Percentiles rank a stretch among this genome's conserved stretches.
Conservation (phyloP, 2,888 invertebrate species). For the Machimus atricapillus region DNA sequence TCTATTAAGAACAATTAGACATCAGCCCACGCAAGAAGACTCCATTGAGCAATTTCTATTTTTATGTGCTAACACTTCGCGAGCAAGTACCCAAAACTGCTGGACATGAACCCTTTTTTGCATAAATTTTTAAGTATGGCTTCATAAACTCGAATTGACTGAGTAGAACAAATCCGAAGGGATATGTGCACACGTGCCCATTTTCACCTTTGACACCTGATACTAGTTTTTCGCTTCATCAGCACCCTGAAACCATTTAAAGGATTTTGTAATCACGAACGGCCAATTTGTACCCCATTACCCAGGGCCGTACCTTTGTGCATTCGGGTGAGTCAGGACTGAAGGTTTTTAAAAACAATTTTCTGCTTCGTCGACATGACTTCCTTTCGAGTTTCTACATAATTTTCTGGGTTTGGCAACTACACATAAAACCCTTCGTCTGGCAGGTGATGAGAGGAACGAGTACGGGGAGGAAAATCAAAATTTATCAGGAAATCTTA, state of each 20-base stretch:
- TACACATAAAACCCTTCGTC: background rate
- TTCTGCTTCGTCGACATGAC: conserved; percentile 13
- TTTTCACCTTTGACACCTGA: conserved; percentile 6
- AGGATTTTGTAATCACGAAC: background rate
- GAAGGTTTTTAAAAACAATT: background rate
- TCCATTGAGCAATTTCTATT: background rate
- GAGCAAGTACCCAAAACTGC: background rate
- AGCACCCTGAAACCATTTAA: background rate
- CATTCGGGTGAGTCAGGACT: background rate
- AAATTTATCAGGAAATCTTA: background rate
- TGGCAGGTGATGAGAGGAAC: background rate
- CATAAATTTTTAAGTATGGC: background rate
- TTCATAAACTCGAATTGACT: background rate
- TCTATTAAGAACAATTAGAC: conserved; percentile 13
- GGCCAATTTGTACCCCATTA: background rate
- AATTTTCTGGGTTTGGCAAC: background rate
- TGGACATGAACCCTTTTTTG: background rate
- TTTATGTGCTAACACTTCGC: background rate
- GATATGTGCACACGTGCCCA: background rate
- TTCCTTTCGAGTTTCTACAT: background rate
- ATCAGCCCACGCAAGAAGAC: background rate
- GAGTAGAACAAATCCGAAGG: background rate
- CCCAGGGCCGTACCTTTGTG: background rate
- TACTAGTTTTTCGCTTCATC: conserved; percentile 22
- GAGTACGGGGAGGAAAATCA: background rate